Percentiles rank a stretch among this genome's conserved stretches.
Conservation (phyloP, 2,888 invertebrate genomes). For the Mycalesis mineus region DNA sequence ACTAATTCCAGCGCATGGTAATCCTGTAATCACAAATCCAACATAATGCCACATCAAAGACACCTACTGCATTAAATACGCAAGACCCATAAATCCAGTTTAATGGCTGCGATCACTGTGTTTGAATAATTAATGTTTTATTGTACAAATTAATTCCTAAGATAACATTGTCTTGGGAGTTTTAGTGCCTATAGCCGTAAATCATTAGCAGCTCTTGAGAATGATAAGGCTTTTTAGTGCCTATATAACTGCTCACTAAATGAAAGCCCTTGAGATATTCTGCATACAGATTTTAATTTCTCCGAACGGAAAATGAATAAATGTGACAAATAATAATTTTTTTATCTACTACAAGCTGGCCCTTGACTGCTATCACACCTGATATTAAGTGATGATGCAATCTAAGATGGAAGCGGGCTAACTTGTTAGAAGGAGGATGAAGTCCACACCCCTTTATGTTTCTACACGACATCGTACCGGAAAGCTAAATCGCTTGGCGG, state of each 20-base stretch:
- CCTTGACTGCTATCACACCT: too few species aligned
- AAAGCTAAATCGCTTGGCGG: too few species aligned
- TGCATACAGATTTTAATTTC: background rate
- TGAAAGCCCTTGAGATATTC: background rate
- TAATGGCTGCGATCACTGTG: conserved; percentile 7
- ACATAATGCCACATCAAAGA: background rate
- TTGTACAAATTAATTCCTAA: conserved; percentile 3
- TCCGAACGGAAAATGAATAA: too few species aligned
- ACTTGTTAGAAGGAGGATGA: too few species aligned
- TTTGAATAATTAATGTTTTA: conserved; percentile 11
- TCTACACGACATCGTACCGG: too few species aligned
- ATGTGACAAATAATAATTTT: too few species aligned
- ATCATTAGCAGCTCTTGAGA: conserved; percentile 3
- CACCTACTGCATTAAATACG: conserved; percentile 2
- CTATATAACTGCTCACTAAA: background rate
- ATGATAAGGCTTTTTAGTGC: conserved; percentile 1
- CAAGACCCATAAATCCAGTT: conserved; percentile 9
- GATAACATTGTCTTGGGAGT: conserved; percentile 2
- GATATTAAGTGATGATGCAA: too few species aligned
- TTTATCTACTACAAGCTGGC: too few species aligned
- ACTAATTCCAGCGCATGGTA: background rate
- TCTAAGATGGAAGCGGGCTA: too few species aligned
- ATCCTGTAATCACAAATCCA: background rate
- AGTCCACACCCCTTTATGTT: too few species aligned
- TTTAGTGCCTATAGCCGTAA: conserved; percentile 1